Evolutionary conservation across 2,797 vertebrate genomes (phyloP).

Genomic region (Sparidentex hasta): DNA sequence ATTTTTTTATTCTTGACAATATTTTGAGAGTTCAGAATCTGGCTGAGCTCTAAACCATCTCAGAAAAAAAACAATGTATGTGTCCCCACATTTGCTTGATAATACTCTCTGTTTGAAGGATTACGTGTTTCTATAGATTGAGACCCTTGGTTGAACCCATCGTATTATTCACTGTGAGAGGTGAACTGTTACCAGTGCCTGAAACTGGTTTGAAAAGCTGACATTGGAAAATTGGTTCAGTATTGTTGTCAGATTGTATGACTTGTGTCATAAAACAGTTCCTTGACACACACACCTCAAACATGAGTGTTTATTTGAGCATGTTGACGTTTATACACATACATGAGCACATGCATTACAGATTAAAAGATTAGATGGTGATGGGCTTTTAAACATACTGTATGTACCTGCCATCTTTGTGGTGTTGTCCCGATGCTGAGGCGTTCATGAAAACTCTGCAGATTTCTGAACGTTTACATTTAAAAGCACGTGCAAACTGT

Average conservation of each 20-base stretch:
- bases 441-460: not conserved
- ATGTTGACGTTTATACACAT: too few species aligned
- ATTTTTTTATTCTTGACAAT: not conserved
- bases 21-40: not conserved
- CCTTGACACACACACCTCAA: not conserved
- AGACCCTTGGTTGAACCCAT: not conserved
- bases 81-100: not conserved
- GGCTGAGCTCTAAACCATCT: not conserved
- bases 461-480: not conserved
- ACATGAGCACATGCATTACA: too few species aligned
- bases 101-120: not conserved
- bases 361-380: too few species aligned
- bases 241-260: slow-evolving; percentile 2
- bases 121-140: slow-evolving; percentile 9
- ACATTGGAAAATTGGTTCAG: slow-evolving; percentile 4
- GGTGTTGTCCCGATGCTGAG: not conserved
- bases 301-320: too few species aligned
- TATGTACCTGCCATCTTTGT: too few species aligned
- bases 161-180: not conserved
- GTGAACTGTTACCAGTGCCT: not conserved
- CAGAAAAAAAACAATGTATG: not conserved
- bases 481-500: not conserved
- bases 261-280: slow-evolving; percentile 1
- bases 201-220: slow-evolving; percentile 5
- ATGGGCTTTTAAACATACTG: too few species aligned